Conservation (phyloP, 2,888 invertebrate genomes). For the Leptinotarsa tumamoca region DNA sequence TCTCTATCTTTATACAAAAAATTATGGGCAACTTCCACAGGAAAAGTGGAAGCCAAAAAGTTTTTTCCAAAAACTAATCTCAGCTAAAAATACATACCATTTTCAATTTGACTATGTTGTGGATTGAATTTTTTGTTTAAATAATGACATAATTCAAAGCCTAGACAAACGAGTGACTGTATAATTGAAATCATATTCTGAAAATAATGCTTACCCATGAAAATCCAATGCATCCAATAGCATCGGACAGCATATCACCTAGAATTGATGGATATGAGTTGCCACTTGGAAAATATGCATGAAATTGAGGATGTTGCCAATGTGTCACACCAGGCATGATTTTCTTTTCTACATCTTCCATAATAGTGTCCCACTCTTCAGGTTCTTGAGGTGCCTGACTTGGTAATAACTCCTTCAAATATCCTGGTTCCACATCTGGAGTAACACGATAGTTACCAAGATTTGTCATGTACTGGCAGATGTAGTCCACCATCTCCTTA, state of each 20-base stretch:
- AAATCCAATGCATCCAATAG: conserved; percentile 97
- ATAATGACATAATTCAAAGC: too few relatives aligned
- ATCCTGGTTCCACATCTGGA: conserved; percentile 92
- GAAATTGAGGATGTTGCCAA: conserved; percentile 99
- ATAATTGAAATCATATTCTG: background rate
- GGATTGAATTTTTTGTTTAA: too few relatives aligned
- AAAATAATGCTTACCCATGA: conserved; percentile 82
- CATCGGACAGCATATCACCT: conserved; percentile 96
- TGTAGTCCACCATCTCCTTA: conserved; percentile 96
- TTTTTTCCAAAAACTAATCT: too few relatives aligned
- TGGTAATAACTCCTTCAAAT: conserved; percentile 83
- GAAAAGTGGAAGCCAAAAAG: too few relatives aligned
- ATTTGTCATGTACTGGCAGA: conserved; percentile 89
- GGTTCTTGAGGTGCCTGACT: conserved; percentile 83
- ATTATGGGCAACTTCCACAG: too few relatives aligned
- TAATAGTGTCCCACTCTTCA: conserved; percentile 89
- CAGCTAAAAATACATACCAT: too few relatives aligned
- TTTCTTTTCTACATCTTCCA: conserved; percentile 89
- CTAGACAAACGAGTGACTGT: too few relatives aligned
- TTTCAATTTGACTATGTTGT: too few relatives aligned
- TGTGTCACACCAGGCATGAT: conserved; percentile 97
- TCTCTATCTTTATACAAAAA: too few relatives aligned
- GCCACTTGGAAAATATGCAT: conserved; percentile 98
- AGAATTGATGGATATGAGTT: conserved; percentile 97
- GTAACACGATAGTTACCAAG: conserved; percentile 85